phyloP scores from a whole-genome alignment of 2,888 invertebrate genomes.

The Thereva unica region DNA sequence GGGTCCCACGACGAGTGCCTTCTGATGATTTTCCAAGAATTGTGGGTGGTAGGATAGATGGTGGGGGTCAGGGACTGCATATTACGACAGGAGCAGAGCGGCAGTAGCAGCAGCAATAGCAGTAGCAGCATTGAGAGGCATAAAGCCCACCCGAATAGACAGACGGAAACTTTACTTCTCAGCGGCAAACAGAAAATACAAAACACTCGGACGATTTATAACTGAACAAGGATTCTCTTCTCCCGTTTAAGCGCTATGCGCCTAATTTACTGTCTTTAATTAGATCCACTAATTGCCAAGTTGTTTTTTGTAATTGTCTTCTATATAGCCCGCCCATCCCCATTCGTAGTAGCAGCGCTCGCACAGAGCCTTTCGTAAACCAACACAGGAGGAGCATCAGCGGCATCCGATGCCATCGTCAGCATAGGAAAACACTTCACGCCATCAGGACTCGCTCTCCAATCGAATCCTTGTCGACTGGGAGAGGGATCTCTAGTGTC shows the following conservation, averaged over 20 bases:
- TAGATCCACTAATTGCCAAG: constrained; percentile 50
- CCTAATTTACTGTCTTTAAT: constrained; percentile 50
- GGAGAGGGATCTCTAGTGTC: constrained; percentile 13
- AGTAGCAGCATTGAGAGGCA: not conserved
- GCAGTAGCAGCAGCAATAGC: not conserved
- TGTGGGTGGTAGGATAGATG: constrained; percentile 15
- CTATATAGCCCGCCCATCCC: constrained; percentile 32
- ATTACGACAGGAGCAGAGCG: not conserved
- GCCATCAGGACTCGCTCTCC: constrained; percentile 33
- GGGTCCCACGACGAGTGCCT: not conserved
- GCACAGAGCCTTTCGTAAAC: constrained; percentile 6
- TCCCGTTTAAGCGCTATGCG: constrained; percentile 42
- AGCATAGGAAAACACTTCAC: constrained; percentile 34
- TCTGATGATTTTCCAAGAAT: constrained; percentile 29
- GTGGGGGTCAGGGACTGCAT: constrained; percentile 5
- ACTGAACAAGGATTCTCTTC: constrained; percentile 36
- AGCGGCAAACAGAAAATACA: constrained; percentile 39
- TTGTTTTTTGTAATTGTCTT: constrained; percentile 45
- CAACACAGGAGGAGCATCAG: constrained; percentile 31
- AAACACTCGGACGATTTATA: constrained; percentile 41
- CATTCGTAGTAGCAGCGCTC: not conserved
- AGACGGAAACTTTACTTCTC: constrained; percentile 33
- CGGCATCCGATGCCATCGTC: constrained; percentile 21
- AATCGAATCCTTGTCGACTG: constrained; percentile 29
- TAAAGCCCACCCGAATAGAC: constrained; percentile 31